Evolutionary conservation across 2,797 vertebrate genomes (phyloP), one percentile per base, ranked within the genome.

Genomic region (Paramormyrops hopkinsi): DNA sequence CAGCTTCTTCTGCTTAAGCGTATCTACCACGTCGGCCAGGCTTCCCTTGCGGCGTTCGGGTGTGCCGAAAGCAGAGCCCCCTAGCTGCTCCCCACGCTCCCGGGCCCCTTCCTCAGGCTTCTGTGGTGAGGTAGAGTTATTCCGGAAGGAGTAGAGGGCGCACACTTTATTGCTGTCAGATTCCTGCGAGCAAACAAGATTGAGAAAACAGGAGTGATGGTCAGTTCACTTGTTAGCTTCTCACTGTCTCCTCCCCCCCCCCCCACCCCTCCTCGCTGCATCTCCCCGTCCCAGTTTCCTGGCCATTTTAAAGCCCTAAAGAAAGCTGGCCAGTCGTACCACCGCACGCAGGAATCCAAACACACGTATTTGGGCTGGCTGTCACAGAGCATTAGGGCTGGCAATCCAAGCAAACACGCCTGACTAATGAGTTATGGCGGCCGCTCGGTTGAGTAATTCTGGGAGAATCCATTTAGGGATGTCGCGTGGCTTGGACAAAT

Each of bases 1-100:
- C 12, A 99, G 95, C 92, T 99, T 99, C 96, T 99, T 99, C 95
- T 99, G 98, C 91, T 99, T 99, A 94, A 99, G 95, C 5, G 97
- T 97, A 95, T 99, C 98, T 96, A 99, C 98, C 95, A 99, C 98
- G 90, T 99, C 98, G 0, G 98, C 98, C 91, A 99, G 96, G 93
- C 98, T 99, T 91, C 98, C 98, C 93, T 99, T 99, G 93, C 98
- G 98, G 88, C 98, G 97, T 92, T 99, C 98, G 0, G 97, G 98
- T 0, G 98, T 99, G 90, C 98, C 98, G 73, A 99, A 98, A 89
- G 96, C 94, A 89, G 97, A 96, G 94, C 97, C 95, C 90, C 93
- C 96, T 95, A 97, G 94, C 50, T 96, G 94, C 92, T 98, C 98
- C 0, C 94, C 92, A 48, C 97, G 97, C 85, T 98, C 98, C 93